Evolutionary conservation across 92 coral and sea anemone genomes (phyloP), one percentile per base, ranked within the genome.

Genomic region (Pocillopora meandrina): DNA sequence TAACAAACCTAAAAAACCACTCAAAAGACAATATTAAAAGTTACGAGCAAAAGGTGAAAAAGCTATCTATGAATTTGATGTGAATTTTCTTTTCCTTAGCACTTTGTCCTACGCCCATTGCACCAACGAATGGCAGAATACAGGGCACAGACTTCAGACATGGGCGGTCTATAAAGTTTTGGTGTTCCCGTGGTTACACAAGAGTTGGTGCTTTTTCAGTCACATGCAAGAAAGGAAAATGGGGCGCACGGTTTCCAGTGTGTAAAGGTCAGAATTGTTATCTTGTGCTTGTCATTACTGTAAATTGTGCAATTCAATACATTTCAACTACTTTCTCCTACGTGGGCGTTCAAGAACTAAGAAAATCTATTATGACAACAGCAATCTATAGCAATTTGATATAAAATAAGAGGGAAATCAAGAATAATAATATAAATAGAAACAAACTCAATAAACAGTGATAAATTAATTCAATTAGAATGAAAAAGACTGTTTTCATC

Each of bases 211-310:
- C 78, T 20, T 52, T 49, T 13, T 63, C 59, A n/a, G 68, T 81
- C 72, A 81, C 68, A 20, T 91, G 94, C 63, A 84, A 80, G 31
- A 59, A 88, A 78, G 94, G 94, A 7, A 80, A 20, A 31, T 91
- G 94, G 94, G 57, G 59, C 87, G 18, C 65, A 5, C 76, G 36
- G 0, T 59, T 79, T 31, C 88, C 93, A 5, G 82, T 60, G 11
- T 90, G 93, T 65, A 63, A 86, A 63, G 93, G 93, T 90, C 34
- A 72, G 87, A n/a, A 15, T 52, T 65, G 10, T 65, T 9, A 65
- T 12, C 19, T 18, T 18, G 33, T 2, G 20, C 9, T 65, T 65
- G 19, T 1, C 33, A 65, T 23, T 65, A 21, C 0, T 9, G 19
- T 65, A 9, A 21, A 65, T 18, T 1, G 19, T 0, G 71, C 33